Conservation (phyloP, 2,888 invertebrate species). For the Chrysolina haemoptera region DNA sequence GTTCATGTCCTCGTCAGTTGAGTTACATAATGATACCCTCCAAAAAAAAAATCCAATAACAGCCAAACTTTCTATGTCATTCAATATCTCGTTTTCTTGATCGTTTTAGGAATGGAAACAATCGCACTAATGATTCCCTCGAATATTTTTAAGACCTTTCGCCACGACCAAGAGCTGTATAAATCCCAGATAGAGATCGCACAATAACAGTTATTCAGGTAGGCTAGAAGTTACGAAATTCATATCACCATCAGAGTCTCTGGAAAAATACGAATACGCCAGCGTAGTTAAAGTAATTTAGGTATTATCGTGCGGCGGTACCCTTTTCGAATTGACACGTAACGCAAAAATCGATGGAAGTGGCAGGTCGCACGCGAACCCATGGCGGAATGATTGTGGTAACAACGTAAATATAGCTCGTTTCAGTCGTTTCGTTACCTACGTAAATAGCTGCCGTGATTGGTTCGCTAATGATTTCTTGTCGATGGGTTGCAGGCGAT, state of each 20-base stretch:
- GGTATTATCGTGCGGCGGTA: conserved; percentile 52
- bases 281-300: conserved; percentile 50
- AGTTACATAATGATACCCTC: too few species aligned
- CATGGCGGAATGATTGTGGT: conserved; percentile 47
- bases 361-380: conserved; percentile 55
- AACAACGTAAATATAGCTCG: conserved; percentile 50
- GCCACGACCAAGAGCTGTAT: conserved; percentile 23
- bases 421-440: conserved; percentile 46
- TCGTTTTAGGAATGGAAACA: not conserved
- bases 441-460: conserved; percentile 48
- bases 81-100: conserved; percentile 5
- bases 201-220: conserved; percentile 35
- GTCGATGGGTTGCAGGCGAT: conserved; percentile 16
- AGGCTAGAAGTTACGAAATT: conserved; percentile 34
- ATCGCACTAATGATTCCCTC: conserved; percentile 23
- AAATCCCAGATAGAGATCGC: conserved; percentile 37
- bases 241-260: conserved; percentile 25
- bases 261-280: conserved; percentile 31
- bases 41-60: not conserved
- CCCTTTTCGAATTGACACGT: conserved; percentile 57
- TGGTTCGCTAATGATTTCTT: conserved; percentile 48
- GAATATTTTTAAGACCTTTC: conserved; percentile 21
- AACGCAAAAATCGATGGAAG: conserved; percentile 56
- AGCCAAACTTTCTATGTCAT: not conserved
- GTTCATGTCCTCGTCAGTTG: too few species aligned